A percentile compares a stretch with the other conserved stretches of the same genome.
Evolutionary conservation across 2,113 vertebrate genomes (phyloP).

Genomic region (Cottus gobio): DNA sequence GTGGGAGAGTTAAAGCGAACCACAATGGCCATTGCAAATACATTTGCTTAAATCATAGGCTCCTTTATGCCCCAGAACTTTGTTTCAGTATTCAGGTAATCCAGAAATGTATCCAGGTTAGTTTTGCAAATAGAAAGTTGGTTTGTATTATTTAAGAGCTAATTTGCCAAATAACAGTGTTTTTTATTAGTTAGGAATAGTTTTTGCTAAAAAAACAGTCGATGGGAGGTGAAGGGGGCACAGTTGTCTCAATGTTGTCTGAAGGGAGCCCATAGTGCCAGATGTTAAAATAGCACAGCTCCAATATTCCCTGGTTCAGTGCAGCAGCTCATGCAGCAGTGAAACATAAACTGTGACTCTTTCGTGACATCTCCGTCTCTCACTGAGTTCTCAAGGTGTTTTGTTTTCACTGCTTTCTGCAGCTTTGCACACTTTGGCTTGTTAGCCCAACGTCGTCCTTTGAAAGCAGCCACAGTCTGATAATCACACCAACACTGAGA

Average conservation of each 20-base stretch:
- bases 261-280: neutral
- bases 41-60: neutral
- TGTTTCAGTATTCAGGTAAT: neutral
- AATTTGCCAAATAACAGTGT: neutral
- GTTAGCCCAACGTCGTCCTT: neutral
- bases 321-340: neutral
- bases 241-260: neutral
- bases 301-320: conserved; percentile 1
- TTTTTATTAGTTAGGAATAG: neutral
- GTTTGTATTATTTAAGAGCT: neutral
- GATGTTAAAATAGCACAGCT: neutral
- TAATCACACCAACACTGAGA: conserved; percentile 3
- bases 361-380: conserved; percentile 6
- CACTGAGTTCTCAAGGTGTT: neutral
- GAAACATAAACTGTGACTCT: conserved; percentile 1
- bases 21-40: neutral
- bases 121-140: neutral
- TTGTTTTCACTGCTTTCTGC: conserved; percentile 30
- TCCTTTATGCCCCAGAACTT: neutral
- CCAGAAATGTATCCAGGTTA: neutral
- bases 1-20: neutral
- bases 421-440: neutral
- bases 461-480: conserved; percentile 13
- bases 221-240: neutral
- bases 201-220: no score